Evolutionary conservation across 30 jellyfish, hydroid and myxozoan species (phyloP), one percentile per base, ranked within the genome.

Genomic region (Aurelia aurita): DNA sequence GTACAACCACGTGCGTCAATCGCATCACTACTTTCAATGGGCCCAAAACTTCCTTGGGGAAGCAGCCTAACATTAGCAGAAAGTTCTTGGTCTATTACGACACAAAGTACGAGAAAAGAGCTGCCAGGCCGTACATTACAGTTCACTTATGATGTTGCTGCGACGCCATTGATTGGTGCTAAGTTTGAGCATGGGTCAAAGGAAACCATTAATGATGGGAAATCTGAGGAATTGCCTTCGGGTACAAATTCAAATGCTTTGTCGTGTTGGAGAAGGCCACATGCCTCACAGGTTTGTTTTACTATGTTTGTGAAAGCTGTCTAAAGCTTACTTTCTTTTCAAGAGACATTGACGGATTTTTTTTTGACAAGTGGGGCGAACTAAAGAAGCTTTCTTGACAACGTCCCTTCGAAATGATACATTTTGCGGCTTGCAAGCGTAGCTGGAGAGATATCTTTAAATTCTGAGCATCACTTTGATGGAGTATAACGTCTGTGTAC

Each of bases 61-160:
- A 75, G 96, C 79, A 84, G 88, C 79, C 72, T 85, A 31, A 77
- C 97, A 7, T 26, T 86, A 19, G 99, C 97, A 5, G 98, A 95
- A 1, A 95, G 90, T 70, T 74, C 97, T 27, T 90, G 93, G 97
- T 81, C 98, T 9, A 73, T 76, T 25, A 55, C 96, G 20, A 72
- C 97, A 8, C 97, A 91, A 55, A 81, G 92, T 61, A 86, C 90
- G 39, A 90, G 95, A 69, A 89, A 87, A 60, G 99, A 95, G 72
- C 74, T 95, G 29, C 99, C 99, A 1, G 99, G 99, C 23, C 96
- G 98, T 35, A 95, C 99, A n/a, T 77, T 95, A 65, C 97, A 95
- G 89, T 95, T 95, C 65, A 80, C 99, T 3, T 95, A 89, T 49
- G 95, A 95, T 87, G 93, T 95, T 25, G 77, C 96, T 12, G 91